These are phyloP conservation scores for Smithornis capensis DNA, from an alignment of 2,113 vertebrate genomes.

Conservation along the genomic window DNA sequence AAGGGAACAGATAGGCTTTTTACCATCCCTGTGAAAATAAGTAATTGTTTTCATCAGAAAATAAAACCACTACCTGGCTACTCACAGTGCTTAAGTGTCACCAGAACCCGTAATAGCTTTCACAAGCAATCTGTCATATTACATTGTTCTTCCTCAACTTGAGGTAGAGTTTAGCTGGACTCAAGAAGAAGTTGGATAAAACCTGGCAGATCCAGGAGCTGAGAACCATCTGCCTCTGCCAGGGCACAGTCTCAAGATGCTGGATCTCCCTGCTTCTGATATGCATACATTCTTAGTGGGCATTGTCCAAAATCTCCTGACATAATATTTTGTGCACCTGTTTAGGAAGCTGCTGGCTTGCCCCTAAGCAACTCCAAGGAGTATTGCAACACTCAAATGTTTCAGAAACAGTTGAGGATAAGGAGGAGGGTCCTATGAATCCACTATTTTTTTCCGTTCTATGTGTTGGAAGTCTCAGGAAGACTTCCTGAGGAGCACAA, in stretches of 20 bases:
- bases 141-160: background rate
- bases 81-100: background rate
- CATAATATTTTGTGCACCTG: background rate
- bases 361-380: background rate
- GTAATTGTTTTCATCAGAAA: background rate
- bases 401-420: background rate
- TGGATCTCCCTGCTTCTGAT: background rate
- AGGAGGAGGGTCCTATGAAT: background rate
- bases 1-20: background rate
- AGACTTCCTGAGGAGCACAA: background rate
- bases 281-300: background rate
- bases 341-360: background rate
- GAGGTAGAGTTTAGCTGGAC: background rate
- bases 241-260: background rate
- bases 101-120: background rate
- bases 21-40: background rate
- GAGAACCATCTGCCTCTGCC: background rate
- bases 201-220: background rate
- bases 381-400: background rate
- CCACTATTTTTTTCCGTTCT: background rate
- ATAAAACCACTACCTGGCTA: background rate
- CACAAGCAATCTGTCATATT: background rate
- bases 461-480: background rate
- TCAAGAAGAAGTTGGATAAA: background rate
- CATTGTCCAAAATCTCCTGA: background rate